phyloP scores from a whole-genome alignment of 2,888 invertebrate species.

The Phyllotreta cruciferae region DNA sequence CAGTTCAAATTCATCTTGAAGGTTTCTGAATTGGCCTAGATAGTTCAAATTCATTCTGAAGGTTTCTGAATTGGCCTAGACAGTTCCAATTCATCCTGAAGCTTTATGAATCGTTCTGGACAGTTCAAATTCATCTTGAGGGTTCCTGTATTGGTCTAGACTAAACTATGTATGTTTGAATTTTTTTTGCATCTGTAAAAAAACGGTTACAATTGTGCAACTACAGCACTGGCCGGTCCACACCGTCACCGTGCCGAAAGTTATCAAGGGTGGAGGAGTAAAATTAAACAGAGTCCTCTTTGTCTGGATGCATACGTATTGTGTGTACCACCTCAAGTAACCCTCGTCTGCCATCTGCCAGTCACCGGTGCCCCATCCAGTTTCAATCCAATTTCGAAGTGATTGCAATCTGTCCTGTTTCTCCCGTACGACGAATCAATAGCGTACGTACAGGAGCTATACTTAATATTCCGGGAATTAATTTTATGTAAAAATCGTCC shows the following conservation, averaged over 20 bases:
- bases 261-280: slow-evolving; percentile 49
- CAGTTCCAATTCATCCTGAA: no score
- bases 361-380: slow-evolving; percentile 55
- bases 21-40: no score
- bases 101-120: no score
- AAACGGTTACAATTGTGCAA: neutral
- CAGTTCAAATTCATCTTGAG: no score
- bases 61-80: no score
- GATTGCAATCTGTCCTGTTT: slow-evolving; percentile 57
- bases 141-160: no score
- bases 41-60: no score
- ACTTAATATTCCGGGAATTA: slow-evolving; percentile 8
- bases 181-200: no score
- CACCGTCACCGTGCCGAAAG: slow-evolving; percentile 28
- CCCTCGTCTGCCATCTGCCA: slow-evolving; percentile 61
- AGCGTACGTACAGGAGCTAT: slow-evolving; percentile 35
- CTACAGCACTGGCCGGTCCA: slow-evolving; percentile 16
- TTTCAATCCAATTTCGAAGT: slow-evolving; percentile 60
- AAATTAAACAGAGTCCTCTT: slow-evolving; percentile 55
- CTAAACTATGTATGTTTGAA: no score
- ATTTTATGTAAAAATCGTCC: no score
- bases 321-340: slow-evolving; percentile 59
- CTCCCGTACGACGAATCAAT: slow-evolving; percentile 53
- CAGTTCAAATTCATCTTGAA: no score
- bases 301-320: slow-evolving; percentile 61